These are phyloP conservation scores for Forbesichthys papilliferus DNA, from an alignment of 2,113 vertebrate genomes.

Conservation along the genomic window DNA sequence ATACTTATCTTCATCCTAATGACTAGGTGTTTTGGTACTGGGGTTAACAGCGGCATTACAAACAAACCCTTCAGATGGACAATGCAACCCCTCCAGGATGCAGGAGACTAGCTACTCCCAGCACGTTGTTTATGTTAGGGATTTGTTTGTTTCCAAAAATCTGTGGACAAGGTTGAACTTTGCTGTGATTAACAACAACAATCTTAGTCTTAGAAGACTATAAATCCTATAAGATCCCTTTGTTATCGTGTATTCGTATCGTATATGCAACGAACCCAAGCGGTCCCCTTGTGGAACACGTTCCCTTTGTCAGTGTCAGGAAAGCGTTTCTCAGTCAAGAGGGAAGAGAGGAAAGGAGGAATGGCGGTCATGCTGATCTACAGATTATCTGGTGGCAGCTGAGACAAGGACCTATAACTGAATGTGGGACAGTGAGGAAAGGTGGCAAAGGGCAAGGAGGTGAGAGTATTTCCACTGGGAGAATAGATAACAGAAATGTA, in stretches of 20 bases:
- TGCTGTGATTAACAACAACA: constrained; percentile 22
- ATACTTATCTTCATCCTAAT: constrained; percentile 76
- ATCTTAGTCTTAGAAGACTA: constrained; percentile 31
- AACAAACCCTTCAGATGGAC: constrained; percentile 53
- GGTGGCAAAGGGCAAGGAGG: constrained; percentile 42
- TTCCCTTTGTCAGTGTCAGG: constrained; percentile 43
- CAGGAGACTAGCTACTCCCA: constrained; percentile 33
- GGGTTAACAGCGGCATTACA: constrained; percentile 63
- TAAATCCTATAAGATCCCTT: neutral
- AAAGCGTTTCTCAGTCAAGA: constrained; percentile 37
- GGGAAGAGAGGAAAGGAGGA: constrained; percentile 50
- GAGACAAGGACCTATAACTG: constrained; percentile 61
- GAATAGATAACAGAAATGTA: constrained; percentile 18
- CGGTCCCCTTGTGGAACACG: constrained; percentile 25
- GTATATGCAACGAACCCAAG: constrained; percentile 9
- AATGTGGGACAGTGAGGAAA: constrained; percentile 55
- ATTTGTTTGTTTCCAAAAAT: constrained; percentile 14
- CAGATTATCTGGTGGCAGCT: constrained; percentile 61
- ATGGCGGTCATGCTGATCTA: constrained; percentile 34
- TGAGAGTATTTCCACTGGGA: constrained; percentile 26
- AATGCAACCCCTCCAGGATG: constrained; percentile 44
- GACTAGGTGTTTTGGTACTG: constrained; percentile 66
- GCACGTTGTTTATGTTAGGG: constrained; percentile 19
- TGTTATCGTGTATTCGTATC: constrained; percentile 5
- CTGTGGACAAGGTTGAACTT: neutral